phyloP scores from a whole-genome alignment of 2,888 invertebrate genomes.

The Odontomyia ornata region DNA sequence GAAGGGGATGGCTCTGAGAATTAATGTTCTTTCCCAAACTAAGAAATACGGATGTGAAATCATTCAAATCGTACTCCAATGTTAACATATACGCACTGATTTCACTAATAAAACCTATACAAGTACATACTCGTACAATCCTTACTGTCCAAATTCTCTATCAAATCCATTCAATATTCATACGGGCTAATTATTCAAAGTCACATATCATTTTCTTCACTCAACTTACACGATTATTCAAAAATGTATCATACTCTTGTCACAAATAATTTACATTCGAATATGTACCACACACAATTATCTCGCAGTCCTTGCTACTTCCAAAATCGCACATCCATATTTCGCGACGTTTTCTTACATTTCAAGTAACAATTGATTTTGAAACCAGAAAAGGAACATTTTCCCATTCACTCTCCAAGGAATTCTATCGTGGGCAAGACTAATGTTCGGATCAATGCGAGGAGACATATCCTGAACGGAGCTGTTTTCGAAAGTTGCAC shows the following conservation, averaged over 20 bases:
- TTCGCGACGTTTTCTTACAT: not conserved
- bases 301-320: not conserved
- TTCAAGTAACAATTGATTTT: not conserved
- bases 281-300: not conserved
- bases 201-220: conserved; percentile 32
- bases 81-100: too few species aligned
- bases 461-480: conserved; percentile 16
- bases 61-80: too few species aligned
- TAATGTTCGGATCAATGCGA: conserved; percentile 32
- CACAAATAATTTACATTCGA: conserved; percentile 26
- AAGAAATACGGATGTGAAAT: too few species aligned
- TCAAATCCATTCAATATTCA: conserved; percentile 21
- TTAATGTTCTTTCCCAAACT: too few species aligned
- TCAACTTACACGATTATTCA: not conserved
- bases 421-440: conserved; percentile 3
- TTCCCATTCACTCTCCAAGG: conserved; percentile 12
- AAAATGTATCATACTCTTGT: not conserved
- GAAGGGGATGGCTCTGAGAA: too few species aligned
- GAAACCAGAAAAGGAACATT: not conserved
- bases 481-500: conserved; percentile 31
- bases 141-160: too few species aligned
- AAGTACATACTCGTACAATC: too few species aligned
- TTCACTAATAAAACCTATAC: too few species aligned
- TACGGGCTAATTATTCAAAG: conserved; percentile 37
- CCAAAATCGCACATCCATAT: conserved; percentile 1